Evolutionary conservation across 1,140 invertebrate genomes (phyloP), one percentile per base, ranked within the genome.

Genomic region (Nephotettix cincticeps): DNA sequence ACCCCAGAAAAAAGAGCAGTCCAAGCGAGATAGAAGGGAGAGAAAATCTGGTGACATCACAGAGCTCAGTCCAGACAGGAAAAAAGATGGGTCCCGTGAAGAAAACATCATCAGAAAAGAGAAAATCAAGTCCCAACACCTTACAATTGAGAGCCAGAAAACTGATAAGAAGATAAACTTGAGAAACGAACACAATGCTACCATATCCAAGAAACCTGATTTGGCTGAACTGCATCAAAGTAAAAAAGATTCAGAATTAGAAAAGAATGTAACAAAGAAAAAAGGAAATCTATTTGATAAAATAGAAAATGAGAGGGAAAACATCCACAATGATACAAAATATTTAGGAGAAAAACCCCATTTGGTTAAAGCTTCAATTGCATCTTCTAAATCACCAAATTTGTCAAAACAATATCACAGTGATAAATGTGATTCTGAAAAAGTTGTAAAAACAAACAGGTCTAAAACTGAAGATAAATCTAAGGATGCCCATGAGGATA

Each of bases 91-190:
- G 23, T 61, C 56, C 11, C 13, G 14, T 51, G 47, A 51, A 27
- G 56, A 61, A 29, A n/a, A n/a, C n/a, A 13, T 61, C 25, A 19
- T 47, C 68, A 68, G 43, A 19, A 73, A 76, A 75, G 71, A 74
- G 77, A 78, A 74, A 72, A 75, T 6, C 76, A 75, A 76, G 76
- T 78, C 56, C 74, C 76, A 80, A 69, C 76, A 84, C 84, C 77
- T 82, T 87, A 81, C 84, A 84, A 74, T 84, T 90, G 73, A 86
- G 89, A 75, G 89, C 86, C 85, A 88, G 87, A 87, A 91, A 87
- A 78, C 84, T 85, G 85, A 90, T 81, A 87, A 89, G 84, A 88
- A 86, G 82, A 25, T 76, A 78, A 73, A 72, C 11, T 43, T 64
- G 54, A 58, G 56, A 63, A 25, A 19, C 61, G 68, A 67, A 13